phyloP scores from a whole-genome alignment of 2,113 vertebrate genomes.

The Sialia sialis region DNA sequence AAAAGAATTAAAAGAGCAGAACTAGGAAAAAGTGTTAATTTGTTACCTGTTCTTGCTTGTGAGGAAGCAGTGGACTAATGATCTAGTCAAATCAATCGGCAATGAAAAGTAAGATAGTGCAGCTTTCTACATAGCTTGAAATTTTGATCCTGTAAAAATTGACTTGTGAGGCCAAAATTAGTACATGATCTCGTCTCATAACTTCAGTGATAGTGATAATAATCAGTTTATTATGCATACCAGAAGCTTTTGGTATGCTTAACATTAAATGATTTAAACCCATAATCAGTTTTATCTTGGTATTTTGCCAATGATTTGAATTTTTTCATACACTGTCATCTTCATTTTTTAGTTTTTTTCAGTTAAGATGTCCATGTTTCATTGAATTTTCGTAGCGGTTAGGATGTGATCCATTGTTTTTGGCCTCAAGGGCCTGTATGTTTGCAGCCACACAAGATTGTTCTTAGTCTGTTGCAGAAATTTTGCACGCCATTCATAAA shows the following conservation, averaged over 20 bases:
- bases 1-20: not conserved
- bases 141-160: not conserved
- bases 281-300: not conserved
- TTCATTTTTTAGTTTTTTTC: not conserved
- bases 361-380: not conserved
- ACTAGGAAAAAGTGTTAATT: not conserved
- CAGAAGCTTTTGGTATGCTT: not conserved
- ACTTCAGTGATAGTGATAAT: not conserved
- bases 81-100: not conserved
- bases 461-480: not conserved
- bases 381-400: not conserved
- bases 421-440: not conserved
- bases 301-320: not conserved
- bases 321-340: not conserved
- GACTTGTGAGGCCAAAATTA: not conserved
- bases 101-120: not conserved
- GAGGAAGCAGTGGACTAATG: not conserved
- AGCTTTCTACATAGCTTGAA: not conserved
- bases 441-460: not conserved
- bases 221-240: not conserved
- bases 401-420: not conserved
- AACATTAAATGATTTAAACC: not conserved
- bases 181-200: not conserved
- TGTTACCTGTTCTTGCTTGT: not conserved
- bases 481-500: not conserved